phyloP scores from a whole-genome alignment of 2,888 invertebrate genomes.

The Apomyelois bistriatella region DNA sequence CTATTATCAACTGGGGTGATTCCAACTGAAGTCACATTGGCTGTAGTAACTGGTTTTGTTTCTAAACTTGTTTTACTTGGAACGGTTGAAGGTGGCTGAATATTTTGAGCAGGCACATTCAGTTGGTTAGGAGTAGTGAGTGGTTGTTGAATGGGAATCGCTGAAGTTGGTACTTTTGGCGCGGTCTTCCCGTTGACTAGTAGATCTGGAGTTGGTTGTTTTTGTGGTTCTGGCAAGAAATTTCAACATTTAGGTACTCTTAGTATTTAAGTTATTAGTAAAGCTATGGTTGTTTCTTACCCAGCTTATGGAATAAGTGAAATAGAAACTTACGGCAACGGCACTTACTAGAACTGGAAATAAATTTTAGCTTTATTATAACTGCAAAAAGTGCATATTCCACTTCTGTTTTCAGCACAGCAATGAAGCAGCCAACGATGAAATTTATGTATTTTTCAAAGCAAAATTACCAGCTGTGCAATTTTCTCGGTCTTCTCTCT shows the following conservation, averaged over 20 bases:
- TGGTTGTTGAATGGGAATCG: slow-evolving; percentile 19
- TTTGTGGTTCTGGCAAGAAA: slow-evolving; percentile 35
- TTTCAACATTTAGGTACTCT: not conserved
- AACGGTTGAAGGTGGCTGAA: slow-evolving; percentile 18
- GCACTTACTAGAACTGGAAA: too few relatives aligned
- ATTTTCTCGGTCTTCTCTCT: too few relatives aligned
- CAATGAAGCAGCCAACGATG: too few relatives aligned
- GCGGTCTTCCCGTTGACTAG: slow-evolving; percentile 52
- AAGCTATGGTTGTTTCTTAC: not conserved
- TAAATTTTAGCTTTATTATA: too few relatives aligned
- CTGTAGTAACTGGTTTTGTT: not conserved
- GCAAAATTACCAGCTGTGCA: too few relatives aligned
- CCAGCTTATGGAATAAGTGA: too few relatives aligned
- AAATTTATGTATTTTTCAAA: too few relatives aligned
- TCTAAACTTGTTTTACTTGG: slow-evolving; percentile 11
- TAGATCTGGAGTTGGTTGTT: slow-evolving; percentile 61
- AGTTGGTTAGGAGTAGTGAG: slow-evolving; percentile 34
- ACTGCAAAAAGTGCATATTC: too few relatives aligned
- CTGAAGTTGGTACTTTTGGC: slow-evolving; percentile 21
- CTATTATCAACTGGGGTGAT: not conserved
- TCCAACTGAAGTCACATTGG: not conserved
- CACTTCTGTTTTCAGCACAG: too few relatives aligned
- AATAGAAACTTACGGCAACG: slow-evolving; percentile 51
- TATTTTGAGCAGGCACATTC: slow-evolving; percentile 24
- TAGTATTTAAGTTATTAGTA: too few relatives aligned